These are phyloP conservation scores for Trichogramma dendrolimi DNA, from an alignment of 2,888 invertebrate genomes.

Conservation along the genomic window DNA sequence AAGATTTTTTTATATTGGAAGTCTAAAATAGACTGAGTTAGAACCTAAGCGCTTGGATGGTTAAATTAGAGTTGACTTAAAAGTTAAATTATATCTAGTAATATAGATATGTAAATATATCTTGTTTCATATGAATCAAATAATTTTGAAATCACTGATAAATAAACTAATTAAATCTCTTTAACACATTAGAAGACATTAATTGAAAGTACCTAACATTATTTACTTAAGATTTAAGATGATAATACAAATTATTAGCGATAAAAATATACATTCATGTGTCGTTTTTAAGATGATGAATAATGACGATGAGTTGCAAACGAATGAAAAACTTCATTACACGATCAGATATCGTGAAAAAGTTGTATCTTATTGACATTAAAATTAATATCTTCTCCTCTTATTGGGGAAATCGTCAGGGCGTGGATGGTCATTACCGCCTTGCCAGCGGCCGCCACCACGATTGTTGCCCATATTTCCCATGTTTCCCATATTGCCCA, in stretches of 20 bases:
- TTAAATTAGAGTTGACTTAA: background rate
- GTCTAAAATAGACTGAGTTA: background rate
- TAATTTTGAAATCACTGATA: background rate
- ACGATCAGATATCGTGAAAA: background rate
- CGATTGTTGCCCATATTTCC: conserved; percentile 47
- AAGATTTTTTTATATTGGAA: no score
- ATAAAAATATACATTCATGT: background rate
- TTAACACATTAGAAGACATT: no score
- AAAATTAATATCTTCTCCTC: conserved; percentile 60
- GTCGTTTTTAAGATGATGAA: background rate
- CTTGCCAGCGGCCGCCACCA: conserved; percentile 49
- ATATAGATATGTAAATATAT: background rate
- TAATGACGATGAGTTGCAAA: background rate
- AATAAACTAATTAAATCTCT: background rate
- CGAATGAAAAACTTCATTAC: background rate
- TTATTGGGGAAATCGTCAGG: conserved; percentile 66
- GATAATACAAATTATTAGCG: background rate
- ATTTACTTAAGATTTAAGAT: background rate
- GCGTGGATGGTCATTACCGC: conserved; percentile 56
- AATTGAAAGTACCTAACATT: no score
- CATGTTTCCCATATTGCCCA: conserved; percentile 24
- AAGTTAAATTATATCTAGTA: background rate
- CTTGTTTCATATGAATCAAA: background rate
- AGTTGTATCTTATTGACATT: background rate
- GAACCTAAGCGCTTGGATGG: background rate